Conservation (phyloP, 2,888 invertebrate species). For the Marasmarcha lunaedactyla region DNA sequence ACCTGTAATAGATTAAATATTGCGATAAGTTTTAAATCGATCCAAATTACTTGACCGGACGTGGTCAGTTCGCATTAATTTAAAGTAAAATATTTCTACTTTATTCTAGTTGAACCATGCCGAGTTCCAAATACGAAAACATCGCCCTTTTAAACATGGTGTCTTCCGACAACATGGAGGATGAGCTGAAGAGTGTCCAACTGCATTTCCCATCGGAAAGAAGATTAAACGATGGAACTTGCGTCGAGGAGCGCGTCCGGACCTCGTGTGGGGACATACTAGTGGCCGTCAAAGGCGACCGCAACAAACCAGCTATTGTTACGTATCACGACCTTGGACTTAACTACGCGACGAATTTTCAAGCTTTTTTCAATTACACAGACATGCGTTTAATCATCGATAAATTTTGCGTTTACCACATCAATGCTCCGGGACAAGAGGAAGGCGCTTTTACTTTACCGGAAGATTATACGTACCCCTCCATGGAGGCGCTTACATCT, state of each 20-base stretch:
- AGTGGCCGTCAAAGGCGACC: constrained; percentile 95
- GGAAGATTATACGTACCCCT: constrained; percentile 90
- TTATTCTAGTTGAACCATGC: constrained; percentile 34
- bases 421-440: constrained; percentile 98
- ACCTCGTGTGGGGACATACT: constrained; percentile 92
- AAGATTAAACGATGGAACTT: constrained; percentile 62
- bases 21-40: too few species aligned
- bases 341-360: constrained; percentile 94
- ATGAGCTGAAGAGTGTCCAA: constrained; percentile 92
- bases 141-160: constrained; percentile 74
- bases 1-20: too few species aligned
- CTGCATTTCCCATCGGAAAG: constrained; percentile 87
- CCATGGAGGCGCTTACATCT: constrained; percentile 95
- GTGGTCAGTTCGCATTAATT: too few species aligned
- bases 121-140: constrained; percentile 51
- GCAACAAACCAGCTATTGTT: constrained; percentile 91
- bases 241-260: constrained; percentile 81
- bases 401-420: constrained; percentile 97
- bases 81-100: too few species aligned
- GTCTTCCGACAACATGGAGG: constrained; percentile 86
- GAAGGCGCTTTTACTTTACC: constrained; percentile 93
- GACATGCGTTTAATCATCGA: constrained; percentile 90
- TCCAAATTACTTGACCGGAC: too few species aligned
- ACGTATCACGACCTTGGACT: constrained; percentile 99
- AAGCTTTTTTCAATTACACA: constrained; percentile 93